Evolutionary conservation across 2,113 vertebrate genomes (phyloP).

Genomic region (Oryzias melastigma): DNA sequence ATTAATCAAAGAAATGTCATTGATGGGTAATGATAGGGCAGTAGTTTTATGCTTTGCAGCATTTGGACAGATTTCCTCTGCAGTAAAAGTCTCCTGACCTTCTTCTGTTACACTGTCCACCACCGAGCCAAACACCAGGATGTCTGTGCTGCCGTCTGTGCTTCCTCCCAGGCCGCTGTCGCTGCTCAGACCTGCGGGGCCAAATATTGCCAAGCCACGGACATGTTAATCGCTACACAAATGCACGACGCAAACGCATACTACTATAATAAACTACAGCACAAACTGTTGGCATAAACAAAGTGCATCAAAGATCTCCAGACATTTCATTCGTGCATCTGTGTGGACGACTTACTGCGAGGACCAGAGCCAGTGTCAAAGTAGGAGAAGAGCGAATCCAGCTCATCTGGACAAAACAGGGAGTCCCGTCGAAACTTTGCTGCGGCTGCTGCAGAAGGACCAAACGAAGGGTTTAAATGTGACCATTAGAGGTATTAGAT

Average conservation of each 20-base stretch:
- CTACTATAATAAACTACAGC: neutral
- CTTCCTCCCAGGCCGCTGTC: conserved; percentile 96
- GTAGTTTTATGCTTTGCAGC: neutral
- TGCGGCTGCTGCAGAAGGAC: conserved; percentile 79
- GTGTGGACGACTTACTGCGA: conserved; percentile 67
- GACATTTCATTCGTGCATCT: neutral
- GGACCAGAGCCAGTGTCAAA: conserved; percentile 87
- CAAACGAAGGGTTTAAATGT: conserved; percentile 7
- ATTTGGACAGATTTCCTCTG: neutral
- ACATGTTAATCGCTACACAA: conserved; percentile 73
- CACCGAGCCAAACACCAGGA: conserved; percentile 88
- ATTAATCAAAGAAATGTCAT: too few relatives aligned
- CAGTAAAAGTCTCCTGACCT: conserved; percentile 66
- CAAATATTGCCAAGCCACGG: conserved; percentile 75
- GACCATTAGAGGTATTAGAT: neutral
- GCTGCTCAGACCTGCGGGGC: conserved; percentile 93
- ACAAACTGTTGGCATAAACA: too few relatives aligned
- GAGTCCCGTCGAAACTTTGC: conserved; percentile 93
- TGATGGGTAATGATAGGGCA: too few relatives aligned
- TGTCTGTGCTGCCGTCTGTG: conserved; percentile 91
- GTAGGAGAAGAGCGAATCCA: conserved; percentile 97
- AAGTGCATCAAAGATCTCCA: too few relatives aligned
- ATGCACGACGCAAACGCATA: neutral
- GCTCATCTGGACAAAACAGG: conserved; percentile 96
- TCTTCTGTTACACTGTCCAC: conserved; percentile 96